Percentiles rank a stretch among this genome's conserved stretches.
Evolutionary conservation across 2,113 vertebrate species (phyloP).

Genomic region (Puffinus mauretanicus): DNA sequence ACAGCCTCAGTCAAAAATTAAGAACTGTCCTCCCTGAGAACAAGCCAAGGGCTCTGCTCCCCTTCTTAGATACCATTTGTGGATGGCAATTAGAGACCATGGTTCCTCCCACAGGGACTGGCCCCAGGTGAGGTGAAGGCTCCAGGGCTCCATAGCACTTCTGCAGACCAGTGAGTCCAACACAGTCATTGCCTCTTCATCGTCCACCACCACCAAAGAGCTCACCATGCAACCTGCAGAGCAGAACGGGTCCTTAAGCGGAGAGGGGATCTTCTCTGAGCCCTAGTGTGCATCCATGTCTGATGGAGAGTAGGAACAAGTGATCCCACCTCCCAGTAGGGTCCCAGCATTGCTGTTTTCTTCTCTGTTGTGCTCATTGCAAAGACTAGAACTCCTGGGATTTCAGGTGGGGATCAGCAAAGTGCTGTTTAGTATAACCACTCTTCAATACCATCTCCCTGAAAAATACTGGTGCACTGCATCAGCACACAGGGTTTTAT

Average conservation of each 20-base stretch:
- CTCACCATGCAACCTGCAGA: not conserved
- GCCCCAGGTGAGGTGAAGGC: rapidly evolving
- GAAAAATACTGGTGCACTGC: not conserved
- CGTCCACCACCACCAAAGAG: not conserved
- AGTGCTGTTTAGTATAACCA: slow-evolving; percentile 15
- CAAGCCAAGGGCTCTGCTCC: not conserved
- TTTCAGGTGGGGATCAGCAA: slow-evolving; percentile 35
- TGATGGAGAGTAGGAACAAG: slow-evolving; percentile 46
- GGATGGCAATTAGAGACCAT: not conserved
- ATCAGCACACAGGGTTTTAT: not conserved
- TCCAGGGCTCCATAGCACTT: not conserved
- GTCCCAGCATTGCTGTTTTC: not conserved
- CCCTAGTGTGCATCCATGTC: not conserved
- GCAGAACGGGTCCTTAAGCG: not conserved
- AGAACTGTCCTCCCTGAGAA: not conserved
- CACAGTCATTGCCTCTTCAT: not conserved
- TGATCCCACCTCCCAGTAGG: not conserved
- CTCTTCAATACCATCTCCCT: not conserved
- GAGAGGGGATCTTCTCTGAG: not conserved
- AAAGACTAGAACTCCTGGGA: slow-evolving; percentile 13
- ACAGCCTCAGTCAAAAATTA: not conserved
- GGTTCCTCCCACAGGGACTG: not conserved
- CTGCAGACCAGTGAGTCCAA: not conserved
- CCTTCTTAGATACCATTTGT: not conserved
- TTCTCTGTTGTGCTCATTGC: slow-evolving; percentile 23